phyloP scores from a whole-genome alignment of 2,113 vertebrate genomes.

The Cryptomyrus ogoouensis region DNA sequence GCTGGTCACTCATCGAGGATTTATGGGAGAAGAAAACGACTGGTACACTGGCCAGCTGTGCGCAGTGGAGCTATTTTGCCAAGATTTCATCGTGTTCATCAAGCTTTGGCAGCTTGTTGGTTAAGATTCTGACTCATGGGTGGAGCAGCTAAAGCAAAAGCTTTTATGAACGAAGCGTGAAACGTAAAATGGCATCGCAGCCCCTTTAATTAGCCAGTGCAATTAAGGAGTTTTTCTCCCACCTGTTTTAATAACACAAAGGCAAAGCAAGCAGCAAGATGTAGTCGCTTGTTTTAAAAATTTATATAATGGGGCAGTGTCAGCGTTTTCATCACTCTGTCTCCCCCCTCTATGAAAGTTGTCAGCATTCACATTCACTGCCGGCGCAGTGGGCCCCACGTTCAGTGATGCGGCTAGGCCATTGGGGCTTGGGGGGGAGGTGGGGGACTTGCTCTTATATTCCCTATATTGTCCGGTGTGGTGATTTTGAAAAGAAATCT shows the following conservation, averaged over 20 bases:
- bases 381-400: not conserved
- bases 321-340: not conserved
- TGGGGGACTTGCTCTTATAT: not conserved
- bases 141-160: not conserved
- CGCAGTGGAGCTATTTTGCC: not conserved
- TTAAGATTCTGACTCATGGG: not conserved
- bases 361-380: not conserved
- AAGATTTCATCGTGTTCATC: not conserved
- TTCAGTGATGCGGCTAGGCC: not conserved
- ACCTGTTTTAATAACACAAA: not conserved
- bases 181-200: not conserved
- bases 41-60: not conserved
- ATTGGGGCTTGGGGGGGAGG: not conserved
- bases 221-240: not conserved
- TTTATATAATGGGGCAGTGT: not conserved
- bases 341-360: not conserved
- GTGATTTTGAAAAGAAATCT: not conserved
- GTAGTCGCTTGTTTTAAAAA: not conserved
- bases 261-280: not conserved
- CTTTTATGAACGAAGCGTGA: not conserved
- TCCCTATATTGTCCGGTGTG: not conserved
- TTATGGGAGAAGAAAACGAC: not conserved
- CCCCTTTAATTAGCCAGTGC: not conserved
- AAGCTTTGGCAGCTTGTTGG: not conserved
- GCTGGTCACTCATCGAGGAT: not conserved